phyloP scores from a whole-genome alignment of 2,888 invertebrate species.

The Cosmorhoe ocellata region DNA sequence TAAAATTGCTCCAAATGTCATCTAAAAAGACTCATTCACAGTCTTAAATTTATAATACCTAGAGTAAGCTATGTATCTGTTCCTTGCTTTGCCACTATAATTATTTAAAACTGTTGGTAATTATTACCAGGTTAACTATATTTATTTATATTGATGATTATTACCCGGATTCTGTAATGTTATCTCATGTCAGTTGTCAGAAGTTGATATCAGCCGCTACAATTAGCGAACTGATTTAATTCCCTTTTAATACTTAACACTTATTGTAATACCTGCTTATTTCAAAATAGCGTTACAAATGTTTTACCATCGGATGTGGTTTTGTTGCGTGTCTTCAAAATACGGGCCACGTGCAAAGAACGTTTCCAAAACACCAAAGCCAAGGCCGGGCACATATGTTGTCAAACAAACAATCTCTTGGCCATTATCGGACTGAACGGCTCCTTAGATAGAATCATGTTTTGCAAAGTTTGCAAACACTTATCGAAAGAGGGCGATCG shows the following conservation, averaged over 20 bases:
- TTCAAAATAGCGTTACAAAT: too few species aligned
- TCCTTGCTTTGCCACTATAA: not conserved
- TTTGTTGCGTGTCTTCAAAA: constrained; percentile 42
- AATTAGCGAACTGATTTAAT: constrained; percentile 8
- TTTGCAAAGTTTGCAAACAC: constrained; percentile 28
- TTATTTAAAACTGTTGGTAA: constrained; percentile 10
- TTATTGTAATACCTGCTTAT: too few species aligned
- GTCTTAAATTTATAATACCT: too few species aligned
- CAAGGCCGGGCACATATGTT: constrained; percentile 62
- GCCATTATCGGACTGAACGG: constrained; percentile 34
- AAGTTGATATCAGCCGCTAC: constrained; percentile 17
- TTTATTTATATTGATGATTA: too few species aligned
- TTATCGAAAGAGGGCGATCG: constrained; percentile 12
- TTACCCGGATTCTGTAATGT: constrained; percentile 32
- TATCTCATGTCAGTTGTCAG: constrained; percentile 31
- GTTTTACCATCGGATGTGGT: constrained; percentile 47
- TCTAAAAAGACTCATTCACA: too few species aligned
- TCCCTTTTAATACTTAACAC: too few species aligned
- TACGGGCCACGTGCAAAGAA: constrained; percentile 55
- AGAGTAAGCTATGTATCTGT: too few species aligned
- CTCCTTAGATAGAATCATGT: constrained; percentile 33
- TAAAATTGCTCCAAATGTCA: too few species aligned
- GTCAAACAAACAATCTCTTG: constrained; percentile 47
- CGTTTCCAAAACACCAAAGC: constrained; percentile 46
- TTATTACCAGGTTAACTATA: too few species aligned